Conservation (phyloP, 2,888 invertebrate species). For the Sipunculus nudus region DNA sequence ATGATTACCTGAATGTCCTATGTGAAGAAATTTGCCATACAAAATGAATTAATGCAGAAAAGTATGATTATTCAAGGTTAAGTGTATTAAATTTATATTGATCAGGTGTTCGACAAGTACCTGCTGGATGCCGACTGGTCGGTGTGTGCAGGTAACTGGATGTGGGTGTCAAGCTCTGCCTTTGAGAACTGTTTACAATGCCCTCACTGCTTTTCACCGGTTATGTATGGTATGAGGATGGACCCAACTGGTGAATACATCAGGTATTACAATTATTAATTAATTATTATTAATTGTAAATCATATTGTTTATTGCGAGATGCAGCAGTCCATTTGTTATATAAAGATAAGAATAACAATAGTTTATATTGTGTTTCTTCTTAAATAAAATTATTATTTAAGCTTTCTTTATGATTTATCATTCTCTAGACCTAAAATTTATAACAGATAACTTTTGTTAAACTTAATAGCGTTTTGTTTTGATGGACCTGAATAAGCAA, state of each 20-base stretch:
- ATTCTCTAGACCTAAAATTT: no score
- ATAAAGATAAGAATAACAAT: no score
- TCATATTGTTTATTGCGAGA: neutral
- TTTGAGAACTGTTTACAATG: constrained; percentile 61
- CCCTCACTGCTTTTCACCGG: constrained; percentile 57
- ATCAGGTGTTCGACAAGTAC: constrained; percentile 54
- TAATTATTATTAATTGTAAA: no score
- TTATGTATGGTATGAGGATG: constrained; percentile 57
- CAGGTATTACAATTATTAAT: constrained; percentile 43
- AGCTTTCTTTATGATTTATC: no score
- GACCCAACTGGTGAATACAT: constrained; percentile 58
- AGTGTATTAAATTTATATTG: neutral
- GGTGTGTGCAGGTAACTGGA: constrained; percentile 64
- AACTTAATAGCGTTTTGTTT: no score
- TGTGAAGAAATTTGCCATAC: neutral
- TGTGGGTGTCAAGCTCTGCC: constrained; percentile 63
- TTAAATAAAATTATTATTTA: no score
- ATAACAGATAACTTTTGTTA: no score
- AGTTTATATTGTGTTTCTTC: no score
- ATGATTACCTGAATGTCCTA: neutral
- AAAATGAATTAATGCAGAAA: neutral
- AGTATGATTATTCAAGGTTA: constrained; percentile 2
- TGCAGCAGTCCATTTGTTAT: no score
- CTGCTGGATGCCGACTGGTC: constrained; percentile 63
- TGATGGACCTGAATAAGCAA: no score